Evolutionary conservation across 2,888 invertebrate genomes (phyloP).

Genomic region (Platypus cylindrus): DNA sequence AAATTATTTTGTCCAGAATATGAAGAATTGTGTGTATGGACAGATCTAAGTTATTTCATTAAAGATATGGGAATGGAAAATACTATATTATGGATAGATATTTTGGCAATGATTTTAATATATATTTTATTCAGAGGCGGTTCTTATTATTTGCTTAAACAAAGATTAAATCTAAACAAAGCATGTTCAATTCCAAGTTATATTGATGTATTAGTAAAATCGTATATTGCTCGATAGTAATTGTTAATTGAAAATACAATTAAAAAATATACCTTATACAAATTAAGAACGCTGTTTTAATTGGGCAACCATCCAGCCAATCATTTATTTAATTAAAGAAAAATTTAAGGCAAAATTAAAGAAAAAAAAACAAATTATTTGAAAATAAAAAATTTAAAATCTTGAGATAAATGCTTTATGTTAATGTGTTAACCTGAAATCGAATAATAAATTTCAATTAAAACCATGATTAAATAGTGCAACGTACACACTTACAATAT

Average conservation of each 20-base stretch:
- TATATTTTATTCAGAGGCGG: constrained; percentile 50
- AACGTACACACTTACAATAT: constrained; percentile 93
- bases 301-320: too few relatives aligned
- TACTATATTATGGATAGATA: constrained; percentile 53
- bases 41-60: constrained; percentile 60
- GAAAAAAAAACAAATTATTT: too few relatives aligned
- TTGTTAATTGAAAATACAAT: too few relatives aligned
- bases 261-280: too few relatives aligned
- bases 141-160: constrained; percentile 60
- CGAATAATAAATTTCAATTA: too few relatives aligned
- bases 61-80: constrained; percentile 62
- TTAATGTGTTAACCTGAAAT: too few relatives aligned
- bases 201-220: constrained; percentile 56
- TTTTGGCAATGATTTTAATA: constrained; percentile 48
- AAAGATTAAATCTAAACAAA: constrained; percentile 56
- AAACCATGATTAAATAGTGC: too few relatives aligned
- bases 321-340: too few relatives aligned
- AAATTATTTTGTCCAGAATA: constrained; percentile 61
- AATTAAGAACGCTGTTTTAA: too few relatives aligned
- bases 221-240: constrained; percentile 32
- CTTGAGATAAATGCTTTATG: too few relatives aligned
- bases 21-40: constrained; percentile 63
- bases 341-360: too few relatives aligned
- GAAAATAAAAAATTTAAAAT: too few relatives aligned
- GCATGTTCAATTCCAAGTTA: constrained; percentile 59